Evolutionary conservation across 2,113 vertebrate genomes (phyloP).

Genomic region (Glaucidium brasilianum): DNA sequence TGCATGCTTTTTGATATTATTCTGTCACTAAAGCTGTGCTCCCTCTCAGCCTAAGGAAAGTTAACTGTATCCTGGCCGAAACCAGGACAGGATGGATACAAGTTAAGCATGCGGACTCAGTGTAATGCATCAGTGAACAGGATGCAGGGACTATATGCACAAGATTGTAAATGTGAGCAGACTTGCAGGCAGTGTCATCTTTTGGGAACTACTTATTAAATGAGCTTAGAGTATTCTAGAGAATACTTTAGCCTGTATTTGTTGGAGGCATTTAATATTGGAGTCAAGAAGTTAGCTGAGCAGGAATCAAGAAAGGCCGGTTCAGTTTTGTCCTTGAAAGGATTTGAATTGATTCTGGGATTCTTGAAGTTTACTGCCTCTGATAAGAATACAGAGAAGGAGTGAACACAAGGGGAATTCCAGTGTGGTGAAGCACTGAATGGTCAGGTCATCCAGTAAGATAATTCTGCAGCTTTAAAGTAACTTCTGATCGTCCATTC

Average conservation of each 20-base stretch:
- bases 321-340: not conserved
- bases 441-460: not conserved
- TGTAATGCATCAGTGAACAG: not conserved
- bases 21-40: not conserved
- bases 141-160: not conserved
- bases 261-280: not conserved
- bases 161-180: not conserved
- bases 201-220: not conserved
- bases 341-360: not conserved
- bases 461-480: not conserved
- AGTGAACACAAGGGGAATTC: not conserved
- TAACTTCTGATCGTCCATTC: not conserved
- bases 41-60: no score
- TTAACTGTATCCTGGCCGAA: no score
- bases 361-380: not conserved
- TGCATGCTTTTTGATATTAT: not conserved
- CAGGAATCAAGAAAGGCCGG: not conserved
- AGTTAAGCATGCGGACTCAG: fast-evolving
- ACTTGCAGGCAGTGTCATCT: not conserved
- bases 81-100: not conserved
- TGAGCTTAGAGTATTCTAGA: fast-evolving
- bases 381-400: not conserved
- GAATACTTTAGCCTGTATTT: not conserved
- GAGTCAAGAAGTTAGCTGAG: not conserved
- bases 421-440: not conserved